phyloP scores from a whole-genome alignment of 2,888 invertebrate genomes.

The Phalera bucephala region DNA sequence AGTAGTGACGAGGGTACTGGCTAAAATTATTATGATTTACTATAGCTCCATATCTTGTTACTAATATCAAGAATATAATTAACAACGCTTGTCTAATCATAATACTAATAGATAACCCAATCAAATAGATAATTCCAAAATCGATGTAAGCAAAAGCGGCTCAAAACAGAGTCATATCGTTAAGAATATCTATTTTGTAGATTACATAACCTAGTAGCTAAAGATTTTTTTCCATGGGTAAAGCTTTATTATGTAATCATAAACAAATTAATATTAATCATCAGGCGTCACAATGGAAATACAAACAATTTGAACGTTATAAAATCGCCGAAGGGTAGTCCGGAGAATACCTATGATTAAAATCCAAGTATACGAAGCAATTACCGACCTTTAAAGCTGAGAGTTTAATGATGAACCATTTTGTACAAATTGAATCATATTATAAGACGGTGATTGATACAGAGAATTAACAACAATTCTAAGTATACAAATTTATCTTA shows the following conservation, averaged over 20 bases:
- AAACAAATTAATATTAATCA: constrained; percentile 62
- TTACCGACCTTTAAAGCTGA: constrained; percentile 37
- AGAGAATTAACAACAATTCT: background rate
- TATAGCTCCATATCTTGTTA: background rate
- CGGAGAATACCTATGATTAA: constrained; percentile 38
- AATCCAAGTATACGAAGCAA: constrained; percentile 44
- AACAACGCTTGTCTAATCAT: no score
- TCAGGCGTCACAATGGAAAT: constrained; percentile 53
- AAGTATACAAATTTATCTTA: background rate
- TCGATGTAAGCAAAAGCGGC: no score
- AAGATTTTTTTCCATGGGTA: no score
- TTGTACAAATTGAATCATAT: constrained; percentile 9
- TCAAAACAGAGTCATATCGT: no score
- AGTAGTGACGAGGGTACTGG: no score
- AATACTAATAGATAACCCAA: no score
- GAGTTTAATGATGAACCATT: constrained; percentile 10
- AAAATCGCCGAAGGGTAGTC: constrained; percentile 53
- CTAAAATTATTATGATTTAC: no score
- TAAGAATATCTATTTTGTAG: no score
- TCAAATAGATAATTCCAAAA: no score
- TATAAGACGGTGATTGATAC: constrained; percentile 7
- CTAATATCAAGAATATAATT: background rate
- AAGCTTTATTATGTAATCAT: constrained; percentile 63
- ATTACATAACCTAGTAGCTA: no score
- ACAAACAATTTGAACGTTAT: constrained; percentile 61